Evolutionary conservation across 2,113 vertebrate genomes (phyloP), one percentile per base, ranked within the genome.

Genomic region (Parotia lawesii): DNA sequence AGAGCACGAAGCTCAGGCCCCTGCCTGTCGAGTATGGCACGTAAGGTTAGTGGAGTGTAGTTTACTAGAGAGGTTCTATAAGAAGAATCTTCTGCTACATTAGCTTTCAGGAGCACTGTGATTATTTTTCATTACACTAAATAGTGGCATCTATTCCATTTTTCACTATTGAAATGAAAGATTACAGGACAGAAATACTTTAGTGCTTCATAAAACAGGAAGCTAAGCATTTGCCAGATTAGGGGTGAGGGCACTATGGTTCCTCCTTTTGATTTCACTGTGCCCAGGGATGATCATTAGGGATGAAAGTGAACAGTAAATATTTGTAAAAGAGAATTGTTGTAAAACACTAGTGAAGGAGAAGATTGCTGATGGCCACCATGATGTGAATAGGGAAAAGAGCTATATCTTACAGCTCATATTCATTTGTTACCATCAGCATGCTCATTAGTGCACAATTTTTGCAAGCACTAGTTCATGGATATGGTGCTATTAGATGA

Each of bases 321-420:
- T 28, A 87, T 84, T 95, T 94, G 66, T 53, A 83, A 93, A 96
- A 91, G 38, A 69, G 60, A 81, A 87, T 38, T 86, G 42, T 76
- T 81, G 64, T 60, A 75, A 89, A 93, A 93, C 57, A 56, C 33
- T 50, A 57, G 25, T 80, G 35, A 82, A 93, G 81, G 42, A 66
- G 50, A 62, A 66, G 50, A 62, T 66, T 93, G 87, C 51, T 92
- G 18, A 91, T 87, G 80, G 64, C 53, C 40, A 94, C 38, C 19
- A 42, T 11, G 21, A 72, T 88, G 45, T 94, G 50, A 71, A 66
- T 6, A 80, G 42, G 40, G 28, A 90, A 87, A 27, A 31, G 10
- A 62, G 23, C 15, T 60, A 5, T 50, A 87, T 75, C 29, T 85
- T 35, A n/a, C 12, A 79, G 27, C 31, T 35, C 33, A 61, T 90